These are phyloP conservation scores for Himalopsyche anomala DNA, from an alignment of 2,888 invertebrate genomes.

Conservation along the genomic window DNA sequence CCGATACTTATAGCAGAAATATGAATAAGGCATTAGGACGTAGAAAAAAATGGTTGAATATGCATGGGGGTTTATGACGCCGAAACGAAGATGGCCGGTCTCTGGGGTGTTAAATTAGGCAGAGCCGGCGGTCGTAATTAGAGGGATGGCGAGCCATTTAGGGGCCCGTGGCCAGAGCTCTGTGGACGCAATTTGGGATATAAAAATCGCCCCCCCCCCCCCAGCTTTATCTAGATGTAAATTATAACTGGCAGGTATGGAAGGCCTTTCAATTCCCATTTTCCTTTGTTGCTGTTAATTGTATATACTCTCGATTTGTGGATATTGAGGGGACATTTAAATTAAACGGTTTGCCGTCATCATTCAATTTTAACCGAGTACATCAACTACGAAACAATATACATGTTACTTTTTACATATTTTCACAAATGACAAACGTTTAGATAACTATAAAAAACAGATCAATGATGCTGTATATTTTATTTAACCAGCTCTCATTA, in stretches of 20 bases:
- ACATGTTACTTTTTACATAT: too few species aligned
- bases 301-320: constrained; percentile 17
- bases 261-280: constrained; percentile 51
- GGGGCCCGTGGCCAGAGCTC: constrained; percentile 52
- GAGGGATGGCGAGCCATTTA: constrained; percentile 63
- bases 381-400: too few species aligned
- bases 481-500: too few species aligned
- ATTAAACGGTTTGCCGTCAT: neutral
- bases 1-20: neutral
- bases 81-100: constrained; percentile 58
- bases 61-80: constrained; percentile 54
- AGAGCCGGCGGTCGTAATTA: constrained; percentile 60
- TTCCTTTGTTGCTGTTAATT: constrained; percentile 48
- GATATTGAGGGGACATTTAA: neutral
- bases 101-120: constrained; percentile 65
- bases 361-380: too few species aligned
- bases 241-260: constrained; percentile 49
- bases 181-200: constrained; percentile 49
- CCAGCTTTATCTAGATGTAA: neutral
- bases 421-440: too few species aligned
- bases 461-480: too few species aligned
- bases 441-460: too few species aligned
- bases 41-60: constrained; percentile 45
- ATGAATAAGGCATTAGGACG: constrained; percentile 27
- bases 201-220: constrained; percentile 1